Evolutionary conservation across 2,113 vertebrate species (phyloP).

Genomic region (Setophaga coronata): DNA sequence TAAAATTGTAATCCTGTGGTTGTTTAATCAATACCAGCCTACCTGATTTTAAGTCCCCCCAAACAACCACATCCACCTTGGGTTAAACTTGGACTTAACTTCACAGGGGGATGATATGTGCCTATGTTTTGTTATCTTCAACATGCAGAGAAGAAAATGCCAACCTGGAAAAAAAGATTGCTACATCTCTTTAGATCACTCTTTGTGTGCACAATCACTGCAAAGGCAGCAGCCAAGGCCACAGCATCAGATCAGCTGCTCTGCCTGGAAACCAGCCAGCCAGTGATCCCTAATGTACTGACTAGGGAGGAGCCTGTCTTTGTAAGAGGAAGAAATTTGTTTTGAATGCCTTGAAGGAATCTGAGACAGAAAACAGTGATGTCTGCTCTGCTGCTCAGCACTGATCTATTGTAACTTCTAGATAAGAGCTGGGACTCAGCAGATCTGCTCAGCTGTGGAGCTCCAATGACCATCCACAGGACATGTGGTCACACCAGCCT

Average conservation of each 20-base stretch:
- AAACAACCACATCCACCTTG: background rate
- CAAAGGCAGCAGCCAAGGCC: background rate
- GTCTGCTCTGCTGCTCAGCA: background rate
- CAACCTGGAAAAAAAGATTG: background rate
- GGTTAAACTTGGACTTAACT: background rate
- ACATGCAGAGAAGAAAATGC: background rate
- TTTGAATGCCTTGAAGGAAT: background rate
- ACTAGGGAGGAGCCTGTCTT: background rate
- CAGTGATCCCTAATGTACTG: rapidly evolving
- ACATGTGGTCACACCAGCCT: rapidly evolving
- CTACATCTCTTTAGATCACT: background rate
- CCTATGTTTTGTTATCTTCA: background rate
- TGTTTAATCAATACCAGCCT: background rate
- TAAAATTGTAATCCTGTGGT: background rate
- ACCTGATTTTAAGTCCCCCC: background rate
- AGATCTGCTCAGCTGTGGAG: background rate
- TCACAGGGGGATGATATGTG: rapidly evolving
- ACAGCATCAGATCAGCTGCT: background rate
- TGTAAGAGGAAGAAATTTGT: background rate
- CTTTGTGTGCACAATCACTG: background rate
- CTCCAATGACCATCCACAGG: background rate
- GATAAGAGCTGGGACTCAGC: background rate
- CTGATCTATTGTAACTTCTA: background rate
- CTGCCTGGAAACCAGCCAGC: background rate
- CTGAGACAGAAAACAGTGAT: background rate